A percentile compares a stretch with the other conserved stretches of the same genome.
Evolutionary conservation across 2,113 vertebrate genomes (phyloP).

Genomic region (Nycticebus coucang): DNA sequence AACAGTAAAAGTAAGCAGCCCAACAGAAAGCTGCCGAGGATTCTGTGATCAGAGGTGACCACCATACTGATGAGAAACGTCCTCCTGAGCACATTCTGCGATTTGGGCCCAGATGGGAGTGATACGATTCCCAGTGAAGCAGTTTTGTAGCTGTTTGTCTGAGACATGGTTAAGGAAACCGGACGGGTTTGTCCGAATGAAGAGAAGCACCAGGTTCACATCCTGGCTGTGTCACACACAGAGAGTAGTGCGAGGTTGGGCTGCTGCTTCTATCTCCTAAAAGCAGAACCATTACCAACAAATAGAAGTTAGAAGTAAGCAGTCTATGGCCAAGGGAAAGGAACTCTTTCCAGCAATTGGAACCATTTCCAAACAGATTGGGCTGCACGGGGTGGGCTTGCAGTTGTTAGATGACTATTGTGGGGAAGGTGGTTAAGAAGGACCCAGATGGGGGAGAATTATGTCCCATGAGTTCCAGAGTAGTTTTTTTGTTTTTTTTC

Average conservation of each 20-base stretch:
- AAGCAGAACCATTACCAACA: neutral
- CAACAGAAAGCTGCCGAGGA: neutral
- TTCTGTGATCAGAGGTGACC: neutral
- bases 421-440: neutral
- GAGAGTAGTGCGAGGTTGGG: neutral
- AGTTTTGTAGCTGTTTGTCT: neutral
- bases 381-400: neutral
- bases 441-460: neutral
- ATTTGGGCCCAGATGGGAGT: neutral
- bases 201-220: neutral
- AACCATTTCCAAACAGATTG: neutral
- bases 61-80: neutral
- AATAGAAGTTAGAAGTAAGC: conserved; percentile 3
- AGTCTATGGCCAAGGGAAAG: neutral
- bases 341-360: neutral
- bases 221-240: neutral
- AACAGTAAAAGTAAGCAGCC: neutral
- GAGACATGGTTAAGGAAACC: neutral
- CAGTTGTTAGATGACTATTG: neutral
- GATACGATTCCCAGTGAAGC: neutral
- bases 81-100: neutral
- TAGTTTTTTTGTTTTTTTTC: neutral
- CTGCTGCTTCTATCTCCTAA: neutral
- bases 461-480: neutral
- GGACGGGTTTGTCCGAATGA: neutral